Evolutionary conservation across 1,140 invertebrate species (phyloP), one percentile per base, ranked within the genome.

Genomic region (Archivesica marissinica): DNA sequence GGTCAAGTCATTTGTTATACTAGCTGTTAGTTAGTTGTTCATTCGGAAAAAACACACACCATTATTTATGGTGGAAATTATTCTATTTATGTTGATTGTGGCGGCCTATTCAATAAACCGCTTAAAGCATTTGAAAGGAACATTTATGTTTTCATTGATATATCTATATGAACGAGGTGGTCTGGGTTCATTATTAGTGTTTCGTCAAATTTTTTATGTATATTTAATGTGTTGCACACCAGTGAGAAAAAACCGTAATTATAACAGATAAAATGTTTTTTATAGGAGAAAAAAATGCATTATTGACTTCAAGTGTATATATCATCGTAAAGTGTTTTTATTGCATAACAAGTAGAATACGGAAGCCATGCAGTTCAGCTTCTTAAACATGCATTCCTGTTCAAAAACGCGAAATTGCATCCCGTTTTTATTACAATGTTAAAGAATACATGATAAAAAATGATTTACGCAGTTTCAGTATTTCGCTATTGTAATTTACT

Each of bases 241-340:
- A 28, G 54, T n/a, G 54, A 15, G 33, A 59, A 9, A 59, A 59
- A 28, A 7, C 15, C 25, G 9, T 59, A 28, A 28, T 59, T 28
- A 59, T 59, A 59, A 28, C 2, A 59, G 54, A 59, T 59, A 59
- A 59, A 28, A 59, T 59, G n/a, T 59, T 28, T 59, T 59, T 28
- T 28, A 28, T 23, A 28, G 23, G 6, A 28, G 33, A 28, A 59
- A 59, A 59, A 59, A 9, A 4, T 28, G 6, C 33, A 28, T 59
- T 28, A 28, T 59, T 59, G 25, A 28, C 33, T 59, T 28, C 33
- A 28, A 28, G 9, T 59, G 54, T 28, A 28, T 28, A 4, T 28
- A 28, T 28, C 33, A 59, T 59, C 33, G 33, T 28, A 23, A 59
- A n/a, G n/a, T n/a, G n/a, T n/a, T n/a, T n/a, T n/a, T n/a, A n/a